Conservation (phyloP, 2,113 vertebrate genomes). For the Colossoma macropomum region DNA sequence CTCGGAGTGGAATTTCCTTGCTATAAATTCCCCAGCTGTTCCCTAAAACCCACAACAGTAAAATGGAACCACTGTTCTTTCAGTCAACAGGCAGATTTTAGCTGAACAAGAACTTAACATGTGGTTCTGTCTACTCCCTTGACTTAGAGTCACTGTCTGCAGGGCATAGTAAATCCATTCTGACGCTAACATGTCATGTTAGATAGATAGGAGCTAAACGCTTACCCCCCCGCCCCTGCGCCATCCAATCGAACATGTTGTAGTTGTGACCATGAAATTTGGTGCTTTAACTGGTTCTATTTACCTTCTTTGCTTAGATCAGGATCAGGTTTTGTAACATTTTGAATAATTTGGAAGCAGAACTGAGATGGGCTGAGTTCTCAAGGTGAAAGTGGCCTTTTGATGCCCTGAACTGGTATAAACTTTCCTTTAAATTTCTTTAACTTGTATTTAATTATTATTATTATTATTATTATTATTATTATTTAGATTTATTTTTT, state of each 20-base stretch:
- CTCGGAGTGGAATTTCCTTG: conserved; percentile 64
- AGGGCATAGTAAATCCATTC: conserved; percentile 39
- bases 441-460: not conserved
- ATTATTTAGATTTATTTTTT: too few relatives aligned
- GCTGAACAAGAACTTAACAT: conserved; percentile 31
- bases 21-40: conserved; percentile 63
- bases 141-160: conserved; percentile 30
- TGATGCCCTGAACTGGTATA: too few relatives aligned
- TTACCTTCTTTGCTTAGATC: not conserved
- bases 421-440: not conserved
- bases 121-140: conserved; percentile 32
- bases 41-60: conserved; percentile 61
- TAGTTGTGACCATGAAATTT: not conserved
- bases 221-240: too few relatives aligned
- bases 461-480: too few relatives aligned
- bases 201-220: not conserved
- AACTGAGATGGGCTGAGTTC: not conserved
- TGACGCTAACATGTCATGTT: conserved; percentile 49
- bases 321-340: not conserved
- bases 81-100: conserved; percentile 37
- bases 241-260: not conserved
- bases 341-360: conserved; percentile 6
- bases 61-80: conserved; percentile 38
- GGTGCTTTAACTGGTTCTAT: not conserved
- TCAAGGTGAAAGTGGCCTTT: not conserved